Evolutionary conservation across 92 coral and sea anemone species (phyloP), one percentile per base, ranked within the genome.

Genomic region (Galaxea fascicularis): DNA sequence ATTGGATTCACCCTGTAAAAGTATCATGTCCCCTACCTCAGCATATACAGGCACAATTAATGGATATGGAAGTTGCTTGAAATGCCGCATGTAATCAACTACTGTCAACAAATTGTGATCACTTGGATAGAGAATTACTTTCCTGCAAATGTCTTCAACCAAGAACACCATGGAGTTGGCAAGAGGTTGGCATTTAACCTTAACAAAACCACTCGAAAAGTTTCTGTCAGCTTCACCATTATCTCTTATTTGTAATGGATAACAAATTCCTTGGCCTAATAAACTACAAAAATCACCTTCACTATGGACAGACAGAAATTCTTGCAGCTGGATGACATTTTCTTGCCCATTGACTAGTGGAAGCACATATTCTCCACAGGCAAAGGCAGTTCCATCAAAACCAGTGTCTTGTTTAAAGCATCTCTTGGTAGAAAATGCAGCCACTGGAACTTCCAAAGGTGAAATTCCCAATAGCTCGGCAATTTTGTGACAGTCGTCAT

Each of bases 141-240:
- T 88, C 25, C 92, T 52, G 79, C 78, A 74, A 82, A 88, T 88
- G 72, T 83, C 72, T 5, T 76, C 65, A 45, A 88, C 84, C 14
- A 12, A 18, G 63, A 83, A 83, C 25, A 88, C 56, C 62, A 66
- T 65, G 45, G 92, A 76, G 69, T 25, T 65, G 49, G 68, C 15
- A 76, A 49, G 56, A 39, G 88, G 85, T 26, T 81, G 74, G 73
- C 47, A 47, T 60, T 80, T 27, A 86, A 71, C 93, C 62, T 90
- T 90, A 45, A 90, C 80, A 81, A 86, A 90, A 27, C 93, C 93
- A 85, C 93, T 89, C 90, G 86, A 85, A 31, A 57, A 85, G 73
- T 89, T 74, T 65, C 44, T 85, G 35, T 70, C 82, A 56, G 30
- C 67, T 16, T 15, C 65, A 22, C 90, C 90, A 85, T 79, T 78